Evolutionary conservation across 2,113 vertebrate species (phyloP), one percentile per base, ranked within the genome.

Genomic region (Columbina picui): DNA sequence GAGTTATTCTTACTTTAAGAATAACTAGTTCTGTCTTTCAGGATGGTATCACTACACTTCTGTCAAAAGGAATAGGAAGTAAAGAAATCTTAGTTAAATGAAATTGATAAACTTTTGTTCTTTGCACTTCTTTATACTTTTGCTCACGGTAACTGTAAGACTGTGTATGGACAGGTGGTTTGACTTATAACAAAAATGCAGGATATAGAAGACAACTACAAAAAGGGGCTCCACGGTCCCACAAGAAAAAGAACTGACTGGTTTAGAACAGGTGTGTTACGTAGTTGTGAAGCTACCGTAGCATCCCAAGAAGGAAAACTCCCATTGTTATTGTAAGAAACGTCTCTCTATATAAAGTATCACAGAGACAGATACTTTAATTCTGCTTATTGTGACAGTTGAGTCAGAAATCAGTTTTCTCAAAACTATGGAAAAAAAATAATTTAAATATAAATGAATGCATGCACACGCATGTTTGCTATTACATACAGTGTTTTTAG

Each of bases 311-410:
- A 43, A 75, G 14, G 10, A 57, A 32, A 75, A 12, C 12, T 65
- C 10, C n/a, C 0, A 0, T 6, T 1, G 0, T 55, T 4, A 1
- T 7, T 30, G 23, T 50, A 30, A 4, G 18, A 23, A 79, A 63
- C 2, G 2, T 55, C 6, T 64, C 10, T 50, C 0, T 30, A 4
- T 18, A 19, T 19, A 45, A 60, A 20, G 26, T 14, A 9, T 19
- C 30, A n/a, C 1, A 1, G 18, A 25, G 29, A 26, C 9, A 39
- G 12, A 9, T 64, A 29, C 16, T 16, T 47, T 7, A 22, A 1
- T 65, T 30, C 14, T 45, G 2, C 16, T 61, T 21, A 8, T 12
- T 82, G 15, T 82, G 47, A 27, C 10, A 38, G n/a, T 14, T 43
- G 23, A 38, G 27, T 20, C 6, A 43, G 64, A 68, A 81, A 41